Base-by-base conservation (phyloP, 2,113 vertebrate genomes). In the Festucalex cinctus region DNA sequence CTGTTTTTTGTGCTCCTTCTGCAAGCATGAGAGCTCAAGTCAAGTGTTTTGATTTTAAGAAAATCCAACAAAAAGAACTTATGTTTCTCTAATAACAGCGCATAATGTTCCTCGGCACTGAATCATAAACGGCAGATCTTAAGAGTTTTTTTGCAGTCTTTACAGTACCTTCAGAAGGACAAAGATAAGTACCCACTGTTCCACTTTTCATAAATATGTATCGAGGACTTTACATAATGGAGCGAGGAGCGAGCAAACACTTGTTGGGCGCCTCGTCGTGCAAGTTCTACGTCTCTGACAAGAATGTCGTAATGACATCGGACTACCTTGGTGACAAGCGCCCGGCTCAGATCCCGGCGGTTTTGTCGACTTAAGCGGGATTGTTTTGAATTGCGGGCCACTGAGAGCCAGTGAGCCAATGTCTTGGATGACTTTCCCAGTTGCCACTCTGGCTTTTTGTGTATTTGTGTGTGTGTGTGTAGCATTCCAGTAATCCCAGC, bases 401-500 rank as follows among this genome's bases (percentile, higher is more conserved):
- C 75, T 69, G 51, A 77, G 68, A 78, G 63, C 35, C 71, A 77
- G 48, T 36, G 63, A 74, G 56, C 77, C 66, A 65, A 76, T 28
- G 70, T 67, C 70, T 70, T 62, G 75, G 70, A 74, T 71, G 60
- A 71, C 72, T 74, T 61, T 65, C 43, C 60, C 60, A 22, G 60
- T 69, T 75, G 64, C 70, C 17, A n/a, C 53, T 14, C 19, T 53
- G 32, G 57, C 69, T 41, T 71, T 24, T 70, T 74, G 71, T 72
- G 57, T 71, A 6, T 58, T 6, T 17, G 46, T 49, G 57, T 72
- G 41, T 77, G 39, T 75, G 69, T 35, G 24, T 54, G 63, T 53
- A 74, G 71, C 80, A 56, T 80, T 73, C 84, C 85, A 85, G 86
- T 86, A 88, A 88, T 87, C 85, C 82, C 83, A 86, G 74, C 82